Percentiles rank a stretch among this genome's conserved stretches.
phyloP scores from a whole-genome alignment of 2,113 vertebrate genomes.

The Pterocles burchelli region DNA sequence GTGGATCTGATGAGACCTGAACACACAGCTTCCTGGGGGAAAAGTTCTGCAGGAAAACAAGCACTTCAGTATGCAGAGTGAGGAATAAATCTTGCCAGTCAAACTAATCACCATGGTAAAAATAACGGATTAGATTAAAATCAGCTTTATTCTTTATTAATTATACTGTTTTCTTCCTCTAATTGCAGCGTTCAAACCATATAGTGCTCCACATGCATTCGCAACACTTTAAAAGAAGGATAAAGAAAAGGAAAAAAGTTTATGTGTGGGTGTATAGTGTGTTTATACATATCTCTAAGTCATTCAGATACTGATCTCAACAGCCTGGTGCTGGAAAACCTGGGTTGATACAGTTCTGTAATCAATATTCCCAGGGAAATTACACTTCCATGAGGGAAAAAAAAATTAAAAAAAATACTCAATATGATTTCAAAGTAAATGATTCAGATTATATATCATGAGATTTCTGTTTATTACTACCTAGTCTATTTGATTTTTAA shows the following conservation, averaged over 20 bases:
- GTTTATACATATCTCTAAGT: not conserved
- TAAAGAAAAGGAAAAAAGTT: not conserved
- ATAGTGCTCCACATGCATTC: not conserved
- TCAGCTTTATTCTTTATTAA: not conserved
- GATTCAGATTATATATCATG: not conserved
- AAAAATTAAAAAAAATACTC: not conserved
- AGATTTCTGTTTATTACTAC: slow-evolving; percentile 21
- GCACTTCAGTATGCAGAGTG: not conserved
- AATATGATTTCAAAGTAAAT: slow-evolving; percentile 26
- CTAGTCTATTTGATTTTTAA: slow-evolving; percentile 38
- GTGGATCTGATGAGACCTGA: not conserved
- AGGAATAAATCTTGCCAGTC: not conserved
- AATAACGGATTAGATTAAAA: not conserved
- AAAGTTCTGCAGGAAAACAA: not conserved
- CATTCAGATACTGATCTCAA: not conserved
- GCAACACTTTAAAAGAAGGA: not conserved
- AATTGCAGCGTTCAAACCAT: not conserved
- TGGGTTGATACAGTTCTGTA: not conserved
- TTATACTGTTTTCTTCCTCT: not conserved
- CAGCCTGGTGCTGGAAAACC: not conserved
- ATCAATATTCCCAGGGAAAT: slow-evolving; percentile 26
- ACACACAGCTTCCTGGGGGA: not conserved
- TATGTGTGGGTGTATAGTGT: not conserved
- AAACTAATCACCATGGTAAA: not conserved
- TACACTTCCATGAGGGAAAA: not conserved